Evolutionary conservation across 2,113 vertebrate species (phyloP).

Genomic region (Ceratotherium simum): DNA sequence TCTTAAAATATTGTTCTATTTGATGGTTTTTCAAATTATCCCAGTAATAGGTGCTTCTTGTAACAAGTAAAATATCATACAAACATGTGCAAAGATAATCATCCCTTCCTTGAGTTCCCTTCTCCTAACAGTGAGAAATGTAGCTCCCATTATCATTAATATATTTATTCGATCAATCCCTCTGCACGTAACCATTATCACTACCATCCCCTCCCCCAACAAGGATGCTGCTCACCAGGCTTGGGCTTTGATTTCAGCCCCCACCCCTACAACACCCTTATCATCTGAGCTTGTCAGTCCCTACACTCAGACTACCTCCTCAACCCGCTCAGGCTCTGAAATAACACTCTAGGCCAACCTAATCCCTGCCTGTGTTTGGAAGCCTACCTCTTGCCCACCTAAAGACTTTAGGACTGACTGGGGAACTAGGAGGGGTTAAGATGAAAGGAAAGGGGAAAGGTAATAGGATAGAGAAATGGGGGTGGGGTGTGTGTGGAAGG

Average conservation of each 20-base stretch:
- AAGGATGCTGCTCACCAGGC: not conserved
- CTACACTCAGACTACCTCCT: not conserved
- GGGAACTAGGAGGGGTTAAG: not conserved
- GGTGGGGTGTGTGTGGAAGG: not conserved
- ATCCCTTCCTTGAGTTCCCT: not conserved
- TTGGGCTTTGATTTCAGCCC: not conserved
- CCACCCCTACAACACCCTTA: not conserved
- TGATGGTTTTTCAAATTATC: conserved; percentile 17
- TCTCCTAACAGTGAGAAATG: not conserved
- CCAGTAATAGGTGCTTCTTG: not conserved
- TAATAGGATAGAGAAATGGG: not conserved
- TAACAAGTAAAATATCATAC: not conserved
- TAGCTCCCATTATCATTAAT: not conserved
- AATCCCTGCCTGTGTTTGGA: not conserved
- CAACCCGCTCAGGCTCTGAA: not conserved
- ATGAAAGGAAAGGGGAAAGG: not conserved
- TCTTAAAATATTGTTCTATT: not conserved
- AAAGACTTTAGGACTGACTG: not conserved
- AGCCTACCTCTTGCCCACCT: not conserved
- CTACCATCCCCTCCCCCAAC: not conserved
- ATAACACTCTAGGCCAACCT: not conserved
- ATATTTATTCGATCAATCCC: not conserved
- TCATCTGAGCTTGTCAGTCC: not conserved
- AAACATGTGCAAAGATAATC: not conserved
- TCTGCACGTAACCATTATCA: not conserved